phyloP scores from a whole-genome alignment of 2,888 invertebrate species.

The Tetheella fluctuosa region DNA sequence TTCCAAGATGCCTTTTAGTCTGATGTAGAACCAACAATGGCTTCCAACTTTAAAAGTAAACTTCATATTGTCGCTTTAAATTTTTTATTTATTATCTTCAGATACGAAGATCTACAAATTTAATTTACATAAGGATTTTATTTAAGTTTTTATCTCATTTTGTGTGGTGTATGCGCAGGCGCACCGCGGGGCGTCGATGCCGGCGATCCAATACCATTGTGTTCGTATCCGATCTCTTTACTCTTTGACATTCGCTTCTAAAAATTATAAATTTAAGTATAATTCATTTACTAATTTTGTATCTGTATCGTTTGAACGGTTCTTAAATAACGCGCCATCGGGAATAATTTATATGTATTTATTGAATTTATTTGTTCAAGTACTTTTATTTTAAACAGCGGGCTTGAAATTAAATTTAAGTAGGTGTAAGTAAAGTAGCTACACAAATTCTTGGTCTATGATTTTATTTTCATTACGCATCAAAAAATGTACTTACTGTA shows the following conservation, averaged over 20 bases:
- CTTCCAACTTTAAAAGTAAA: slow-evolving; percentile 16
- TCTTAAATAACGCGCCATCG: slow-evolving; percentile 12
- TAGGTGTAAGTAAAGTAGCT: slow-evolving; percentile 2
- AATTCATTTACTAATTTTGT: slow-evolving; percentile 66
- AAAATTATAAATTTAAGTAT: slow-evolving; percentile 76
- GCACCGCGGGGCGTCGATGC: slow-evolving; percentile 69
- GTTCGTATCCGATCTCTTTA: slow-evolving; percentile 72
- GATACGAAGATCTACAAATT: slow-evolving; percentile 68
- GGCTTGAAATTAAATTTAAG: not conserved
- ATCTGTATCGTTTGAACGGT: slow-evolving; percentile 34
- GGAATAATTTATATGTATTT: slow-evolving; percentile 8
- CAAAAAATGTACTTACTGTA: no score
- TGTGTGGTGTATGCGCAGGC: slow-evolving; percentile 63
- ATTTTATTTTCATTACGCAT: not conserved
- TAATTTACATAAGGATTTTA: slow-evolving; percentile 80
- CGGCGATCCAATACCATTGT: slow-evolving; percentile 69
- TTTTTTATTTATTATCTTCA: slow-evolving; percentile 50
- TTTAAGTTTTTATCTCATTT: slow-evolving; percentile 74
- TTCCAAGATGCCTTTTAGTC: slow-evolving; percentile 3
- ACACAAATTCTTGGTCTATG: not conserved
- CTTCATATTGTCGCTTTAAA: slow-evolving; percentile 48
- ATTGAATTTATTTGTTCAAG: slow-evolving; percentile 10
- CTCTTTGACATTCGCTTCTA: slow-evolving; percentile 73
- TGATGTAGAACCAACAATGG: slow-evolving; percentile 12
- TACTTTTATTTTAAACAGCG: slow-evolving; percentile 5